Evolutionary conservation across 2,888 invertebrate species (phyloP).

Genomic region (Bellardia pandia): DNA sequence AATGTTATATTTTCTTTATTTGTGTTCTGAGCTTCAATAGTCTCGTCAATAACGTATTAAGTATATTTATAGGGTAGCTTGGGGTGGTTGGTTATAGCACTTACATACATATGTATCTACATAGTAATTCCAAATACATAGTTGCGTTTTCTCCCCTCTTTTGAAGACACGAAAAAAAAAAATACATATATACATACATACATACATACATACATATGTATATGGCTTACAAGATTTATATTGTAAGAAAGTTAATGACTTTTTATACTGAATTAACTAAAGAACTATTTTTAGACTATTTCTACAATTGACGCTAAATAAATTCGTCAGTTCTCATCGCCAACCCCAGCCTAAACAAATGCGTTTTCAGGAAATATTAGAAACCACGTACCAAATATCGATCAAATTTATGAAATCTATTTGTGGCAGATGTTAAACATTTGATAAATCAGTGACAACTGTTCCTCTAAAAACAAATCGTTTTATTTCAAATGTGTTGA

Average conservation of each 20-base stretch:
- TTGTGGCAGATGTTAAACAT: constrained; percentile 47
- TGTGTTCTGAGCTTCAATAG: too few species aligned
- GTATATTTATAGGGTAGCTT: not conserved
- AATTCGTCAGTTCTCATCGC: constrained; percentile 22
- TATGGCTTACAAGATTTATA: not conserved
- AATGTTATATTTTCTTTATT: too few species aligned
- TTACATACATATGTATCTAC: too few species aligned
- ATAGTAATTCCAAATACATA: not conserved
- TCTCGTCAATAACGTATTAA: too few species aligned
- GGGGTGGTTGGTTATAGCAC: constrained; percentile 7
- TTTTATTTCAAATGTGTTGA: too few species aligned
- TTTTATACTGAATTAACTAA: constrained; percentile 57
- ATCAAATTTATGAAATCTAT: constrained; percentile 26
- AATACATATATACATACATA: too few species aligned
- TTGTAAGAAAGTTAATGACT: constrained; percentile 35
- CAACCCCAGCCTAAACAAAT: constrained; percentile 3
- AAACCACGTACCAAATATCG: constrained; percentile 39
- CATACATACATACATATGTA: not conserved
- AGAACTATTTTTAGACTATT: constrained; percentile 37
- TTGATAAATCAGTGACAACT: constrained; percentile 49
- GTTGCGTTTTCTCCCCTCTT: not conserved
- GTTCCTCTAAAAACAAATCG: not conserved
- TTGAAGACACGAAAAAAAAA: not conserved
- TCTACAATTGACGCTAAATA: constrained; percentile 22
- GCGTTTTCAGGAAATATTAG: not conserved